A percentile compares a stretch with the other conserved stretches of the same genome.
Evolutionary conservation across 2,888 invertebrate species (phyloP).

Genomic region (Stictocephala bisonia): DNA sequence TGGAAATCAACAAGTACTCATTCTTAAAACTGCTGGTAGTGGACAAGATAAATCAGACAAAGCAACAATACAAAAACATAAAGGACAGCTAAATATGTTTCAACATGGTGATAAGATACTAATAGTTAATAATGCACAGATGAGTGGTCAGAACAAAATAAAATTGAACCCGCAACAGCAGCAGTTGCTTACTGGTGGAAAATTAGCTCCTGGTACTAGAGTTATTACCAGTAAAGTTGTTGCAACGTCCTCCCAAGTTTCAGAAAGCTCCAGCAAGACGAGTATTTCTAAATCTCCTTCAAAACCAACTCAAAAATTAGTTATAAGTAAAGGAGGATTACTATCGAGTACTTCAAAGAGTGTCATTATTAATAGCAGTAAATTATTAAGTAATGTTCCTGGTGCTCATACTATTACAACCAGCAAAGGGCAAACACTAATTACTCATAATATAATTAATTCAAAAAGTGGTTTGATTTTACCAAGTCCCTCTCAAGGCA

Average conservation of each 20-base stretch:
- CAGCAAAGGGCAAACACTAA: constrained; percentile 38
- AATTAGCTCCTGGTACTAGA: constrained; percentile 46
- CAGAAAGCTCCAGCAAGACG: constrained; percentile 34
- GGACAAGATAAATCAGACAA: constrained; percentile 18
- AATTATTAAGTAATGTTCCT: constrained; percentile 8
- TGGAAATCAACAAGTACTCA: constrained; percentile 45
- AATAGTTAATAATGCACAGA: constrained; percentile 46
- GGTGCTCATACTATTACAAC: constrained; percentile 18
- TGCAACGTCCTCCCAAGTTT: constrained; percentile 10
- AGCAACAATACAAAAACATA: constrained; percentile 33
- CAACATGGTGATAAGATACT: constrained; percentile 45
- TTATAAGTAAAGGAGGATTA: constrained; percentile 48
- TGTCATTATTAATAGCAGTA: constrained; percentile 46
- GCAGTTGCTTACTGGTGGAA: constrained; percentile 34
- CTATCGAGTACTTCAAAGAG: constrained; percentile 43
- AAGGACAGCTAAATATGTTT: constrained; percentile 27
- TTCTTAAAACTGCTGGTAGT: constrained; percentile 44
- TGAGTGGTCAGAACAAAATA: constrained; percentile 45
- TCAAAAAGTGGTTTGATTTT: constrained; percentile 26
- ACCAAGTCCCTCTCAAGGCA: constrained; percentile 26
- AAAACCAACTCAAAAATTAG: constrained; percentile 45
- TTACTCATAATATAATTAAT: constrained; percentile 40
- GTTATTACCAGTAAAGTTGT: constrained; percentile 49
- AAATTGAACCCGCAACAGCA: constrained; percentile 40
- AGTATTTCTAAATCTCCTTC: constrained; percentile 25